These are phyloP conservation scores for Dendrolimus kikuchii DNA, from an alignment of 1,140 invertebrate species.

Conservation along the genomic window DNA sequence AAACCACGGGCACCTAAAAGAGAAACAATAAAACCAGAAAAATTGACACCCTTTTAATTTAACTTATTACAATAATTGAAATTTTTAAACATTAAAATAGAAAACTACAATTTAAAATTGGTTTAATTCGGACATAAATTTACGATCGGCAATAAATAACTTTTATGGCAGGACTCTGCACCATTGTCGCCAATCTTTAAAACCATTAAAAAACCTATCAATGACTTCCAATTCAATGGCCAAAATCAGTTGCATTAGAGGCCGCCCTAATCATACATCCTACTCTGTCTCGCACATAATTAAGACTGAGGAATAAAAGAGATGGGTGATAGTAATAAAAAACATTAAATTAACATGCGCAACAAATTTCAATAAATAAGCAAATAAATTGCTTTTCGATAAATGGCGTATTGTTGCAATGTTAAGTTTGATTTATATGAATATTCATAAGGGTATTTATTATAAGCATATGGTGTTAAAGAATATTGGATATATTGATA, in stretches of 20 bases:
- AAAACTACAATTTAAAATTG: slow-evolving; percentile 48
- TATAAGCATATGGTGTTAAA: slow-evolving; percentile 23
- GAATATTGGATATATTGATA: slow-evolving; percentile 17
- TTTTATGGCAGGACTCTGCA: slow-evolving; percentile 36
- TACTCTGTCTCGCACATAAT: slow-evolving; percentile 29
- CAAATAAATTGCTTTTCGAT: slow-evolving; percentile 66
- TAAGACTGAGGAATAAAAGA: slow-evolving; percentile 25
- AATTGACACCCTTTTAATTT: no score
- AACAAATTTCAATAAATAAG: slow-evolving; percentile 69
- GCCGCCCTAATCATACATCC: slow-evolving; percentile 15
- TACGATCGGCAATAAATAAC: slow-evolving; percentile 64
- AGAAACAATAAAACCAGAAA: no score
- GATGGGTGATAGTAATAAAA: slow-evolving; percentile 3
- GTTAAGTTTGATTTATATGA: slow-evolving; percentile 67
- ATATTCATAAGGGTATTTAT: slow-evolving; percentile 60
- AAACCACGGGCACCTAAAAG: no score
- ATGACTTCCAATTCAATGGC: slow-evolving; percentile 46
- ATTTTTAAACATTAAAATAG: slow-evolving; percentile 33
- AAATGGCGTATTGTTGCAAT: slow-evolving; percentile 50
- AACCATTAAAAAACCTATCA: slow-evolving; percentile 68
- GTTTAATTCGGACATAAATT: slow-evolving; percentile 65
- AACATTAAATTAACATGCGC: slow-evolving; percentile 46
- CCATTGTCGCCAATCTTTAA: slow-evolving; percentile 64
- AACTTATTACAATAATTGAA: slow-evolving; percentile 38
- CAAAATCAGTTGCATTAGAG: slow-evolving; percentile 42